phyloP scores from a whole-genome alignment of 2,113 vertebrate species.

The Paralichthys olivaceus region DNA sequence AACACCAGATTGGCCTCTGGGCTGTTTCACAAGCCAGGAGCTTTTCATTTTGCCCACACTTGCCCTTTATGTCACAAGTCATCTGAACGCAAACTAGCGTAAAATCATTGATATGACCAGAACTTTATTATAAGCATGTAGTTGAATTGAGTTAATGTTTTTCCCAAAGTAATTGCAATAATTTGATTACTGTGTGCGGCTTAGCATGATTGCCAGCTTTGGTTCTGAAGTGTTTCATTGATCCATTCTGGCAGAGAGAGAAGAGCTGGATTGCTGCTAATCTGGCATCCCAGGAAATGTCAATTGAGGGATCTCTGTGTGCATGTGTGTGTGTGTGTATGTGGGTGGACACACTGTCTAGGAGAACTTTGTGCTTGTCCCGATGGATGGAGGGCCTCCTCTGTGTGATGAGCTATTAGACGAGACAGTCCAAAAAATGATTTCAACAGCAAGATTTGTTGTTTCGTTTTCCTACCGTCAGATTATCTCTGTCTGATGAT shows the following conservation, averaged over 20 bases:
- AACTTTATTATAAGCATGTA: slow-evolving; percentile 16
- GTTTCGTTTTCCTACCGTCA: neutral
- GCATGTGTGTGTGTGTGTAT: neutral
- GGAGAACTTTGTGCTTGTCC: neutral
- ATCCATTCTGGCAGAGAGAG: slow-evolving; percentile 43
- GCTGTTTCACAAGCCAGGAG: slow-evolving; percentile 13
- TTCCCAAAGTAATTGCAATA: slow-evolving; percentile 24
- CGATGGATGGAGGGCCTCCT: neutral
- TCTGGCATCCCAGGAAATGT: slow-evolving; percentile 58
- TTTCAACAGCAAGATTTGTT: neutral
- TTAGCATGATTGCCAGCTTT: slow-evolving; percentile 35
- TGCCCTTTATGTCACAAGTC: slow-evolving; percentile 38
- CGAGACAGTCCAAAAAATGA: neutral
- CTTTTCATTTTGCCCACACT: slow-evolving; percentile 36
- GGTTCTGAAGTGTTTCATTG: slow-evolving; percentile 51
- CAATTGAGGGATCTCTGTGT: slow-evolving; percentile 9
- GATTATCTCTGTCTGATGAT: neutral
- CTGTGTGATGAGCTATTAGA: slow-evolving; percentile 13
- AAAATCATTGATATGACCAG: slow-evolving; percentile 6
- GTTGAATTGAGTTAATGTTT: slow-evolving; percentile 32
- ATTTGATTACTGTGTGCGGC: slow-evolving; percentile 27
- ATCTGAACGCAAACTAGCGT: slow-evolving; percentile 25
- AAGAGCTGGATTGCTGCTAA: slow-evolving; percentile 48
- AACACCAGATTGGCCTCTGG: slow-evolving; percentile 30
- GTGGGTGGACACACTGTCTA: neutral